These are phyloP conservation scores for Monopis laevigella DNA, from an alignment of 2,888 invertebrate genomes.

Conservation along the genomic window DNA sequence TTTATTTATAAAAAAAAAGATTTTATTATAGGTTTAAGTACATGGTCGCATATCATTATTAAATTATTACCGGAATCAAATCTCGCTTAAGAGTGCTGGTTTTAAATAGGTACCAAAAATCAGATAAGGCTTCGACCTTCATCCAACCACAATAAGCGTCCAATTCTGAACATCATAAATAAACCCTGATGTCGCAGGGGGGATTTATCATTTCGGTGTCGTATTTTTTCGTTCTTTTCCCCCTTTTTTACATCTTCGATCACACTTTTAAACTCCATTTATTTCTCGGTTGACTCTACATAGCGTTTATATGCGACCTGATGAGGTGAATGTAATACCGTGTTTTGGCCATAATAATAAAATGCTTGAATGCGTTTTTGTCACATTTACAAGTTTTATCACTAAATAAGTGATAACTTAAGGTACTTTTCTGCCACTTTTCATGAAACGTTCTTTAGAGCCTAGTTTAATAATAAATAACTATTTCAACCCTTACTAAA, in stretches of 20 bases:
- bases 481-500: too few relatives aligned
- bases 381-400: too few relatives aligned
- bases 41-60: neutral
- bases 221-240: conserved; percentile 42
- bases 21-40: neutral
- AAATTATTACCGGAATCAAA: conserved; percentile 25
- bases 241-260: conserved; percentile 59
- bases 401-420: too few relatives aligned
- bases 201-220: conserved; percentile 59
- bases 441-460: too few relatives aligned
- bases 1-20: neutral
- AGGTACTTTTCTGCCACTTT: too few relatives aligned
- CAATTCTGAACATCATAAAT: conserved; percentile 53
- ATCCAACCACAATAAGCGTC: conserved; percentile 41
- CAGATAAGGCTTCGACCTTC: conserved; percentile 41
- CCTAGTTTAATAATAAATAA: too few relatives aligned
- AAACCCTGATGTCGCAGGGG: conserved; percentile 48
- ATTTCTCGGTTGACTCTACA: conserved; percentile 50
- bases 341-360: conserved; percentile 42
- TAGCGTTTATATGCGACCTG: conserved; percentile 40
- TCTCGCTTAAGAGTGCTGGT: conserved; percentile 33
- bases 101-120: conserved; percentile 43
- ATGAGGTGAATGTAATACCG: conserved; percentile 56
- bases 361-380: conserved; percentile 37
- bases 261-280: conserved; percentile 63